phyloP scores from a whole-genome alignment of 2,113 vertebrate genomes.

The Kryptolebias marmoratus region DNA sequence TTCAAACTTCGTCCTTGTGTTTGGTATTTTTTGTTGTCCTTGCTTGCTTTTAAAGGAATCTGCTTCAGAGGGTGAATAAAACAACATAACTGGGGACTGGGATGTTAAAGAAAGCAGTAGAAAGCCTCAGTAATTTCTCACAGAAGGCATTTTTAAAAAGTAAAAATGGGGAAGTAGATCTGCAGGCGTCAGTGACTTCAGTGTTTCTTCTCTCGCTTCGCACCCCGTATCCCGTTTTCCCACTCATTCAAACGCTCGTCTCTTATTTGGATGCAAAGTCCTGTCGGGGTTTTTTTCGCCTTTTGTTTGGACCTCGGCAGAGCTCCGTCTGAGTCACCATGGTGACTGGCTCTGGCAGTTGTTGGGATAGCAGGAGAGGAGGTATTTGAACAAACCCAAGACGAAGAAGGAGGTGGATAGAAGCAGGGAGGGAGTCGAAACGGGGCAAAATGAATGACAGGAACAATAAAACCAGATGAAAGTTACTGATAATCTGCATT shows the following conservation, averaged over 20 bases:
- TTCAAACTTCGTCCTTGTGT: too few relatives aligned
- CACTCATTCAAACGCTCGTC: conserved; percentile 34
- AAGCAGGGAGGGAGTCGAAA: background rate
- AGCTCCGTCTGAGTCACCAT: conserved; percentile 68
- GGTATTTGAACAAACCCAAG: conserved; percentile 9
- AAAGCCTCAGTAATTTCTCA: background rate
- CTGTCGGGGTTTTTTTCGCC: conserved; percentile 44
- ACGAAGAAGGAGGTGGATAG: background rate
- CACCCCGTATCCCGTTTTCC: conserved; percentile 24
- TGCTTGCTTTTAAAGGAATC: too few relatives aligned
- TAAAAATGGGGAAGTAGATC: conserved; percentile 8
- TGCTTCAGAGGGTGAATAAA: too few relatives aligned
- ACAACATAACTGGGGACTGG: background rate
- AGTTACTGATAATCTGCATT: too few relatives aligned
- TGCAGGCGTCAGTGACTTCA: conserved; percentile 8
- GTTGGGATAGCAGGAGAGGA: conserved; percentile 26
- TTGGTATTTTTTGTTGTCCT: too few relatives aligned
- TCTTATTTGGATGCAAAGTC: conserved; percentile 43
- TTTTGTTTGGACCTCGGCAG: conserved; percentile 68
- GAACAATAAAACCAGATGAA: background rate
- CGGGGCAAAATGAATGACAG: background rate
- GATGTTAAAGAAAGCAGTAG: background rate
- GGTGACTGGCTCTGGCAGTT: conserved; percentile 64
- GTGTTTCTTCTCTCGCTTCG: conserved; percentile 17
- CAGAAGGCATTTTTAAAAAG: background rate